Evolutionary conservation across 2,888 invertebrate genomes (phyloP), one percentile per base, ranked within the genome.

Genomic region (Coecobrya sp.): DNA sequence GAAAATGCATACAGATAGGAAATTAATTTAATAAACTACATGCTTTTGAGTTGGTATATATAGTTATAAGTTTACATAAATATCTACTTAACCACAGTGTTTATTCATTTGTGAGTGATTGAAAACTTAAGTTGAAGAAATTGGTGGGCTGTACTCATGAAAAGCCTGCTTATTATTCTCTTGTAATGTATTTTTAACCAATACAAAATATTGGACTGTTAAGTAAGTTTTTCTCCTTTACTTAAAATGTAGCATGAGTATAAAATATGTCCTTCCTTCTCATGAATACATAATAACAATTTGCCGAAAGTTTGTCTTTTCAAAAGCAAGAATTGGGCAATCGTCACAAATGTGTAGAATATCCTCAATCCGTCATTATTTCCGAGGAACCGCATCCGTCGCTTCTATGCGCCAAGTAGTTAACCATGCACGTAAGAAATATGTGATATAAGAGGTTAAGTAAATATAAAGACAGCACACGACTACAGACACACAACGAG

Each of bases 291-390:
- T 22, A 27, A 27, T 19, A 19, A 42, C 70, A 36, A 73, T 73
- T 73, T 73, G 70, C 70, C 70, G 27, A 52, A 3, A 27, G 27
- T 52, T 52, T 16, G 11, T 30, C 27, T 49, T 19, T 36, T 76
- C 19, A 42, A 76, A 49, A 5, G 1, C 11, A 49, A 3, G 49
- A 7, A 49, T 49, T 49, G 11, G 2, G 36, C 16, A 76, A 22
- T 30, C 30, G 1, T 19, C n/a, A n/a, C n/a, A n/a, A n/a, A 70
- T 19, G 19, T 59, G 19, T 27, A 8, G 62, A 25, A 65, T 73
- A 36, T 73, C 42, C 73, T 36, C 70, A 86, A 86, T 86, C 86
- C 73, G 86, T 73, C 73, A 86, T 86, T 70, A 86, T 73, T 73
- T 73, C 73, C 55, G 55, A 73, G 73, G n/a, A 52, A 49, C 55